Evolutionary conservation across 2,113 vertebrate genomes (phyloP).

Genomic region (Anser cygnoides): DNA sequence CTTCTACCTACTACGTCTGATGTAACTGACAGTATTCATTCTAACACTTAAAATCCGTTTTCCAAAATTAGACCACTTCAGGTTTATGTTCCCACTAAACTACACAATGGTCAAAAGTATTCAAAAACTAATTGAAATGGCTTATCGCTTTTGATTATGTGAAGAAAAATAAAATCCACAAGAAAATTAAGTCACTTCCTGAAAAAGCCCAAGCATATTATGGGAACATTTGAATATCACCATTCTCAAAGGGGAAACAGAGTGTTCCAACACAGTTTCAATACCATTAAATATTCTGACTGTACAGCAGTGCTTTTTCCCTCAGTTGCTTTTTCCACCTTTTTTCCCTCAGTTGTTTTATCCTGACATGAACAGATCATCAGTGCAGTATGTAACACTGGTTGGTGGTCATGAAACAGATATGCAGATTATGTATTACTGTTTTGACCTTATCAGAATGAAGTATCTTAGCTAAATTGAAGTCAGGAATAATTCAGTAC

Average conservation of each 20-base stretch:
- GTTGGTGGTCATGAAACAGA: neutral
- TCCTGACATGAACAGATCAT: neutral
- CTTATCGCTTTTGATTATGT: neutral
- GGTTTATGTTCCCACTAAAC: neutral
- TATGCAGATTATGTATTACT: neutral
- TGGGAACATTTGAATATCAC: neutral
- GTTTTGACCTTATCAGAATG: neutral
- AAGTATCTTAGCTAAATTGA: neutral
- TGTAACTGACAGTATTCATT: neutral
- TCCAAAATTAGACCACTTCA: neutral
- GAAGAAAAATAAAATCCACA: neutral
- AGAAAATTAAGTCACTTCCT: neutral
- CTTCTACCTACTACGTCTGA: neutral
- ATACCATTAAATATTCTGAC: neutral
- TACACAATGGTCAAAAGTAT: neutral
- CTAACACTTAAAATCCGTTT: neutral
- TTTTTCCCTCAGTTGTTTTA: neutral
- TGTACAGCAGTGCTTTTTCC: neutral
- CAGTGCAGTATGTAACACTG: fast-evolving
- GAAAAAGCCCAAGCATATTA: neutral
- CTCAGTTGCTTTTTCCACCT: neutral
- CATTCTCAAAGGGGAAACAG: neutral
- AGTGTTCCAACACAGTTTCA: neutral
- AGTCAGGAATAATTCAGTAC: neutral
- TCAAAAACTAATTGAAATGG: neutral